These are phyloP conservation scores for Glaucomys volans DNA, from an alignment of 2,113 vertebrate species.

Conservation along the genomic window DNA sequence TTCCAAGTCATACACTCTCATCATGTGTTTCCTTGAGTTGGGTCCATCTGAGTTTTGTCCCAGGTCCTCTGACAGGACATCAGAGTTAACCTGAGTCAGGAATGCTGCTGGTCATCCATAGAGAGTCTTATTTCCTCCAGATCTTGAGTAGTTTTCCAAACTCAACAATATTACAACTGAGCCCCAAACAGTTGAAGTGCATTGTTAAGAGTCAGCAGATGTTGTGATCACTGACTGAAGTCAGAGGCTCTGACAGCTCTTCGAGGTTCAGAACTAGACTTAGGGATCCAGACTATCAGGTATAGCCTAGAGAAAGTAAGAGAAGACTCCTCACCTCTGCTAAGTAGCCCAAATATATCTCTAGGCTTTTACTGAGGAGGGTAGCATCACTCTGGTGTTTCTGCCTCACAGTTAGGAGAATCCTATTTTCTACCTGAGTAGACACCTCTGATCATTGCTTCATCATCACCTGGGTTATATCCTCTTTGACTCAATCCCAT, in stretches of 20 bases:
- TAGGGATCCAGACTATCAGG: neutral
- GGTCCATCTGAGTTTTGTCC: neutral
- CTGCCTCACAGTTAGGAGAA: neutral
- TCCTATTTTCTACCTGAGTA: neutral
- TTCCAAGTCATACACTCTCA: neutral
- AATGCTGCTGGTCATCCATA: neutral
- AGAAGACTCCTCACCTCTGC: neutral
- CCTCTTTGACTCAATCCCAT: neutral
- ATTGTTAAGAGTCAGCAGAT: neutral
- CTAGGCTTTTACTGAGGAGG: neutral
- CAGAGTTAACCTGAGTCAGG: neutral
- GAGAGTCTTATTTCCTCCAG: neutral
- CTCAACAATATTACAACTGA: neutral
- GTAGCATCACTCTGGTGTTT: neutral
- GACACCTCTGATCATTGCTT: neutral
- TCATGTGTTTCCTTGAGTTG: neutral
- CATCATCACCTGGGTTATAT: neutral
- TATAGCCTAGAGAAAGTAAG: neutral
- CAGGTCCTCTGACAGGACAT: neutral
- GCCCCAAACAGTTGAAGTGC: neutral
- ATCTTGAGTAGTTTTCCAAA: neutral
- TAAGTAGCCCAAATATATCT: neutral
- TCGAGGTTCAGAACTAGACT: neutral
- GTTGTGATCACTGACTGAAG: neutral
- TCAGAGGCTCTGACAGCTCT: neutral